Evolutionary conservation across 2,113 vertebrate genomes (phyloP).

Genomic region (Alectura lathami): DNA sequence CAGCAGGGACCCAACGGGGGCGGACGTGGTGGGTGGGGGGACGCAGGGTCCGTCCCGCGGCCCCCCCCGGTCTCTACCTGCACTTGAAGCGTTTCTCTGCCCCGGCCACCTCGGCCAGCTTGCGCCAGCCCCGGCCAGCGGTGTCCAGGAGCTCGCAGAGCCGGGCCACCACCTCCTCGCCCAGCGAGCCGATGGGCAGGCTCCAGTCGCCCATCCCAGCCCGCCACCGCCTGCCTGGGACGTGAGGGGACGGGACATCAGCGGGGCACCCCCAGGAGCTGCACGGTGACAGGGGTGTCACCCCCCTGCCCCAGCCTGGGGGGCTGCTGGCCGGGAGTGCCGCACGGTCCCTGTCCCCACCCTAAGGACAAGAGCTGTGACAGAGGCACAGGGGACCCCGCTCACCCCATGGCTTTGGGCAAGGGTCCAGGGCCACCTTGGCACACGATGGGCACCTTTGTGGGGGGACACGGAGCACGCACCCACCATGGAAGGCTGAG

Average conservation of each 20-base stretch:
- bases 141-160: conserved; percentile 82
- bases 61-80: conserved; percentile 71
- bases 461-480: too few relatives aligned
- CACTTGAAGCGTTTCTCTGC: conserved; percentile 76
- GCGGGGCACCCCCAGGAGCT: fast-evolving
- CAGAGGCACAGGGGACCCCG: fast-evolving
- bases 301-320: fast-evolving
- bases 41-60: not conserved
- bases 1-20: not conserved
- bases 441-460: not conserved
- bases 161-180: conserved; percentile 57
- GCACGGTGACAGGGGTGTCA: not conserved
- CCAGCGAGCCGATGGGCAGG: conserved; percentile 60
- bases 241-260: fast-evolving
- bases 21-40: fast-evolving
- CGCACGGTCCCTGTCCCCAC: fast-evolving
- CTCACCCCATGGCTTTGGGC: fast-evolving
- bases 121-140: conserved; percentile 79
- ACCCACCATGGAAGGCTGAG: too few relatives aligned
- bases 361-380: fast-evolving
- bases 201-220: conserved; percentile 69
- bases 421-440: not conserved
- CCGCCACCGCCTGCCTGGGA: not conserved
- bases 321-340: not conserved
- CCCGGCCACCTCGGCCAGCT: conserved; percentile 73